phyloP scores from a whole-genome alignment of 2,797 vertebrate species.

The Pipistrellus kuhlii region DNA sequence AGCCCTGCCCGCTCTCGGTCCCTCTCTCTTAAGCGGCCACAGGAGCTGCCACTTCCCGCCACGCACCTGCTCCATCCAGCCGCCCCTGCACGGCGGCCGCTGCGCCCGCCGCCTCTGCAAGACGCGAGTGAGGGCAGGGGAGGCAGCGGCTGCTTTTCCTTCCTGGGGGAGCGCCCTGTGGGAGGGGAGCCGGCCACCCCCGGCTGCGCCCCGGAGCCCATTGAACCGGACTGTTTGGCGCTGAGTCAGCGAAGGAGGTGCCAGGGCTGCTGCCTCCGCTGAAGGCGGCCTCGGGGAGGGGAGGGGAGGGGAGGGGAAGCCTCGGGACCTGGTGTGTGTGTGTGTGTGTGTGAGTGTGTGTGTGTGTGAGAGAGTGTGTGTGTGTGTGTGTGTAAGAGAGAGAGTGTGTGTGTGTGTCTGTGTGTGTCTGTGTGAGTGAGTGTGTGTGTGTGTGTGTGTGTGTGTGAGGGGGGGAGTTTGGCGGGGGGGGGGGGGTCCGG shows the following conservation, averaged over 20 bases:
- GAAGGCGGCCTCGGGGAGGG: conserved; percentile 59
- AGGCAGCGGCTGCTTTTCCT: conserved; percentile 43
- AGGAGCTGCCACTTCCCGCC: neutral
- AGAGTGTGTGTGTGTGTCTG: too few relatives aligned
- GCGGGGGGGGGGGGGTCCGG: neutral
- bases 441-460: too few relatives aligned
- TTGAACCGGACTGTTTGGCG: conserved; percentile 86
- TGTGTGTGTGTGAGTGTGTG: too few relatives aligned
- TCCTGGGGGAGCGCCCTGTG: conserved; percentile 27
- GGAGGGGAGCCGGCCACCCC: conserved; percentile 80
- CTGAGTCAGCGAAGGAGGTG: conserved; percentile 86
- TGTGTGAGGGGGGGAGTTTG: too few relatives aligned
- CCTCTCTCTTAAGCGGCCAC: conserved; percentile 1
- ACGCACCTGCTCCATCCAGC: neutral
- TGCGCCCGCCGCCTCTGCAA: neutral
- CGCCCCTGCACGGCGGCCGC: neutral
- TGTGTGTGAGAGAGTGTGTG: too few relatives aligned
- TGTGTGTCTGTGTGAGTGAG: too few relatives aligned
- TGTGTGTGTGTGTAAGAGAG: too few relatives aligned
- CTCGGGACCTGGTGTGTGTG: too few relatives aligned
- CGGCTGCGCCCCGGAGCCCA: conserved; percentile 86
- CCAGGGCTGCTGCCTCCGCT: conserved; percentile 81
- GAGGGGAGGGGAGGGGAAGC: too few relatives aligned
- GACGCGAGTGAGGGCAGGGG: neutral
- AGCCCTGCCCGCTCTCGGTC: neutral